Evolutionary conservation across 1,140 invertebrate species (phyloP), one percentile per base, ranked within the genome.

Genomic region (Eurosta solidaginis): DNA sequence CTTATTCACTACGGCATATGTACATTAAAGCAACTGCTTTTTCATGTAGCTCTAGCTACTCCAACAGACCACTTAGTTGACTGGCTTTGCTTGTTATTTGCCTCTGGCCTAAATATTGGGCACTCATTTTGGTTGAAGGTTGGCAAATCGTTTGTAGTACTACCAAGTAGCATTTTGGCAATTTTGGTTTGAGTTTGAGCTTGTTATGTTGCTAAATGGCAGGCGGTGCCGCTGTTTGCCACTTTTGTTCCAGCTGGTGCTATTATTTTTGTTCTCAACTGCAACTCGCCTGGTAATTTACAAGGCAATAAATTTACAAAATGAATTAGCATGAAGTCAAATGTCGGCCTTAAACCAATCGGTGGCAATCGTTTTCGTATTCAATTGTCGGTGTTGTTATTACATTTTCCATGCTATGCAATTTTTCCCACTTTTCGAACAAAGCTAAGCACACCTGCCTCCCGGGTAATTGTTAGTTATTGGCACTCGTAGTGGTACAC

Each of bases 241-340:
- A 40, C 54, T 59, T 59, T 59, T 59, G 17, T 59, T 59, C 5
- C 29, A 33, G 27, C 27, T 10, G 1, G 54, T 14, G 22, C 54
- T 59, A 59, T 59, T 59, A 59, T 59, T 59, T 59, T 59, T 59
- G 59, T 33, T 36, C 27, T 33, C 33, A 36, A 68, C 59, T 40
- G 17, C 27, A 36, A 36, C 59, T 68, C 29, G 40, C 59, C 33
- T 68, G 59, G 59, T n/a, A 68, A 68, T 68, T 68, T 68, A 40
- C 59, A 40, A 42, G 59, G 59, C 27, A 22, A 68, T 68, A 68
- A 36, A 68, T 68, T n/a, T 68, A 17, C 33, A 20, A 68, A 68
- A 68, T 68, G 33, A 68, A 42, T 68, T 68, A 40, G 59, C n/a
- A 40, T 68, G 59, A 22, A 68, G 59, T 20, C 59, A 68, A 42